phyloP scores from a whole-genome alignment of 2,888 invertebrate genomes.

The Pandemis cinnamomeana region DNA sequence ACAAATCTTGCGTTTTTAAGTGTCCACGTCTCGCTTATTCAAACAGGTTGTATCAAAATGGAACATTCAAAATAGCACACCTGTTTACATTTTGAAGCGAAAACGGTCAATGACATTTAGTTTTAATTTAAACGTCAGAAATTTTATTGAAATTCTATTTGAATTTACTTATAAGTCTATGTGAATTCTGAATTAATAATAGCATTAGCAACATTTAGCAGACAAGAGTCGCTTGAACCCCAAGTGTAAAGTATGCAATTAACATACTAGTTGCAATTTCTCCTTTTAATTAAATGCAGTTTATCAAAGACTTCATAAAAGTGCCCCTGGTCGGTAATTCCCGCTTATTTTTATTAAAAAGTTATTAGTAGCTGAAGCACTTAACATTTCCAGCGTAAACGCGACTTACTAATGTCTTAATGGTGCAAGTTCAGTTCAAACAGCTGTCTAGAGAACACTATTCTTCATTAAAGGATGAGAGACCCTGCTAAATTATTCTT shows the following conservation, averaged over 20 bases:
- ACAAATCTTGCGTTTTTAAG: no score
- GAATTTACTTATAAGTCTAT: no score
- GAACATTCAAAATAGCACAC: no score
- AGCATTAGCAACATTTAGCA: no score
- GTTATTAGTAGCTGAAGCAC: conserved; percentile 20
- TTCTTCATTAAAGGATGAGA: conserved; percentile 78
- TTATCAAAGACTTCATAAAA: conserved; percentile 23
- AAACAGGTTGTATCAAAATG: no score
- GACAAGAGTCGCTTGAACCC: no score
- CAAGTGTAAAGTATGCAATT: not conserved
- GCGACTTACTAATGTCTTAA: conserved; percentile 80
- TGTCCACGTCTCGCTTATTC: no score
- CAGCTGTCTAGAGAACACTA: conserved; percentile 76
- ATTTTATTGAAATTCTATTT: no score
- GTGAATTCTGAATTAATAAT: no score
- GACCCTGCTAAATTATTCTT: conserved; percentile 79
- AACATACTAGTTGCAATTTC: not conserved
- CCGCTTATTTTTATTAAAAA: conserved; percentile 21
- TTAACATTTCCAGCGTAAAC: conserved; percentile 45
- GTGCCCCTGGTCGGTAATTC: conserved; percentile 19
- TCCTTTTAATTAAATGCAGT: not conserved
- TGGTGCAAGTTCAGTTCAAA: conserved; percentile 77
- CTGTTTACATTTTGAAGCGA: no score
- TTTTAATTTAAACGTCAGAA: no score
- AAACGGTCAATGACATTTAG: no score